Evolutionary conservation across 2,888 invertebrate genomes (phyloP).

Genomic region (Agrenia bidenticulata): DNA sequence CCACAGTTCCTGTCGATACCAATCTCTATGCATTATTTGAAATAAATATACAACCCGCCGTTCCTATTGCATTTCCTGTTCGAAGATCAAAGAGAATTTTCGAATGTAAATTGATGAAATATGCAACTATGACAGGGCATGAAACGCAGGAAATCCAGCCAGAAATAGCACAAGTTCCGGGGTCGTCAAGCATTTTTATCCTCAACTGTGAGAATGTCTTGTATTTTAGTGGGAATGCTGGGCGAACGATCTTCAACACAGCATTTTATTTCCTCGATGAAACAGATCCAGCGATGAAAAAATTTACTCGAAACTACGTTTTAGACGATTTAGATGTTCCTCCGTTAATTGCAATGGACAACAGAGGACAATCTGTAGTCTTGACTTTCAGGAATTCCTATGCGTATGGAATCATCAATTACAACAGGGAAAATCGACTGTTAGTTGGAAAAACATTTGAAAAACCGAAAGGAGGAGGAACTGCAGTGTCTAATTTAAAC

Average conservation of each 20-base stretch:
- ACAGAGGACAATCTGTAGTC: too few relatives aligned
- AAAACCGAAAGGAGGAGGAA: background rate
- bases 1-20: too few relatives aligned
- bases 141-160: background rate
- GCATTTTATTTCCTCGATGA: slow-evolving; percentile 23
- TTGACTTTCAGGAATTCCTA: slow-evolving; percentile 30
- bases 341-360: background rate
- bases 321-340: background rate
- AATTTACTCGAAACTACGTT: background rate
- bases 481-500: background rate
- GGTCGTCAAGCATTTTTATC: slow-evolving; percentile 23
- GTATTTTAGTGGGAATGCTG: slow-evolving; percentile 30
- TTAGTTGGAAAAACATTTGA: slow-evolving; percentile 22
- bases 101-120: slow-evolving; percentile 19
- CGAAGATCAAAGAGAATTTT: slow-evolving; percentile 33
- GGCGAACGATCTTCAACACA: slow-evolving; percentile 26
- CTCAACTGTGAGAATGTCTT: slow-evolving; percentile 28
- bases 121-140: background rate
- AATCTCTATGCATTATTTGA: slow-evolving; percentile 21
- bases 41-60: background rate
- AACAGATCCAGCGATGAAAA: background rate
- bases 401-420: slow-evolving; percentile 22
- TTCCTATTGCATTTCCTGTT: background rate
- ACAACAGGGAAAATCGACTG: slow-evolving; percentile 21
- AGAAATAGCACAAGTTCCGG: background rate